Percentiles rank a stretch among this genome's conserved stretches.
Conservation (phyloP, 2,113 vertebrate genomes). For the Platysternon megacephalum region DNA sequence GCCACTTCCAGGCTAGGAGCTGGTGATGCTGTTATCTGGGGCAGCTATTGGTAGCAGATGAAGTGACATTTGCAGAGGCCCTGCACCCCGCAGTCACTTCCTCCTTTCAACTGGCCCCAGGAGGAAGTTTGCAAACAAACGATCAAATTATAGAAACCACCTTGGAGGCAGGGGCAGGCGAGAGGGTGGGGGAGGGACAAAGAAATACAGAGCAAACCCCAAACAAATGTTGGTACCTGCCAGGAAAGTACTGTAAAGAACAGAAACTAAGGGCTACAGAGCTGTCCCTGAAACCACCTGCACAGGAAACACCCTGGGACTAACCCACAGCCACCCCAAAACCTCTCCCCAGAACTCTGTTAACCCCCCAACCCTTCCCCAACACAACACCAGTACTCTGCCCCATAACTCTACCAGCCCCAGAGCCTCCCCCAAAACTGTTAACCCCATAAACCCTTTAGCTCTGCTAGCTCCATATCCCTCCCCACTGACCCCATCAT, state of each 20-base stretch:
- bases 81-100: slow-evolving; percentile 46
- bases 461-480: neutral
- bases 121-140: slow-evolving; percentile 31
- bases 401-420: neutral
- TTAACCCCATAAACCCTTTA: neutral
- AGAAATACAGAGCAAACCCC: neutral
- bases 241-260: neutral
- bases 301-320: neutral
- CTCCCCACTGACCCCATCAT: no score
- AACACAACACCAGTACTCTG: neutral
- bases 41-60: neutral
- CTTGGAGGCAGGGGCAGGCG: neutral
- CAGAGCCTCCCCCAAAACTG: neutral
- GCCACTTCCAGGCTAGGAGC: neutral
- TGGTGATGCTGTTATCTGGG: neutral
- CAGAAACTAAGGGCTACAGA: neutral
- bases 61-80: slow-evolving; percentile 36
- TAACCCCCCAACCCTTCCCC: neutral
- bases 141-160: neutral
- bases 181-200: fast-evolving
- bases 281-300: neutral
- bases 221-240: no score
- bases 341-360: neutral
- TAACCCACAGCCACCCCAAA: neutral
- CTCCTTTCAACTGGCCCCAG: neutral